These are phyloP conservation scores for Champsocephalus esox DNA, from an alignment of 2,797 vertebrate species.

Conservation along the genomic window DNA sequence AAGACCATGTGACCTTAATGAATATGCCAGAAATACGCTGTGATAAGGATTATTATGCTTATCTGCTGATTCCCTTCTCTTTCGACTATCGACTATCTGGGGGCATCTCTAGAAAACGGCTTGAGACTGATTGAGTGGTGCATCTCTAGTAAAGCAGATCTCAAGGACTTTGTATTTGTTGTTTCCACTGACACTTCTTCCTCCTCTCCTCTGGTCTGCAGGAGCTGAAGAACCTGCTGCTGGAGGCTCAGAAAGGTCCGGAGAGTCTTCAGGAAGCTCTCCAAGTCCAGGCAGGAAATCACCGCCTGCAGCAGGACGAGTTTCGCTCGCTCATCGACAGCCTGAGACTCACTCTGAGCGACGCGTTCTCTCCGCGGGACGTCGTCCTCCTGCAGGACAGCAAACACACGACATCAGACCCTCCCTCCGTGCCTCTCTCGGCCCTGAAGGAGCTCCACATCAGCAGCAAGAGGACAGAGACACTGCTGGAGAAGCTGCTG, in stretches of 20 bases:
- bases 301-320: constrained; percentile 90
- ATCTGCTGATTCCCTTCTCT: too few relatives aligned
- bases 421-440: constrained; percentile 61
- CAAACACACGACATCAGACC: background rate
- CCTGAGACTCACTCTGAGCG: constrained; percentile 82
- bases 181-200: background rate
- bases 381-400: constrained; percentile 3
- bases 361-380: constrained; percentile 43
- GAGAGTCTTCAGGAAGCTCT: constrained; percentile 94
- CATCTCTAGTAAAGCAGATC: too few relatives aligned
- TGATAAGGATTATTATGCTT: too few relatives aligned
- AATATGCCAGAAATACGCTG: too few relatives aligned
- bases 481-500: constrained; percentile 83
- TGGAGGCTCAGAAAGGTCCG: constrained; percentile 96
- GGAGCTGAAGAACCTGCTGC: constrained; percentile 92
- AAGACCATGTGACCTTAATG: too few relatives aligned
- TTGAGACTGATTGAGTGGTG: too few relatives aligned
- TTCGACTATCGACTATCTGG: too few relatives aligned
- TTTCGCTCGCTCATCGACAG: constrained; percentile 85
- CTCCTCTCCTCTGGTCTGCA: constrained; percentile 54
- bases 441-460: constrained; percentile 85
- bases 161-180: too few relatives aligned
- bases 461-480: constrained; percentile 83
- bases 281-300: constrained; percentile 88
- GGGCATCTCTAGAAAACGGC: too few relatives aligned